Conservation (phyloP, 2,113 vertebrate species). For the Eurypyga helias region DNA sequence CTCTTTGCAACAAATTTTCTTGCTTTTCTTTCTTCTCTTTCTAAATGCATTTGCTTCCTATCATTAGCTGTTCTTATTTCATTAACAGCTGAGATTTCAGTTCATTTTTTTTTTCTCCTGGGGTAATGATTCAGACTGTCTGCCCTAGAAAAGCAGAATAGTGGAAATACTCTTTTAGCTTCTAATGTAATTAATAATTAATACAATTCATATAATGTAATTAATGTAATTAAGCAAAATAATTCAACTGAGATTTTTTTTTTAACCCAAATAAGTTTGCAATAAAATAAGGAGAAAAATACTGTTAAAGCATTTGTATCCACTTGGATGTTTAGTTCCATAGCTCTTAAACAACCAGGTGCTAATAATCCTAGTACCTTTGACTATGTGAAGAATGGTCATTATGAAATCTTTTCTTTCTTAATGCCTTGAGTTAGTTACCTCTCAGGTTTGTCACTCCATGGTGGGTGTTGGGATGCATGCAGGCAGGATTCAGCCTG, state of each 20-base stretch:
- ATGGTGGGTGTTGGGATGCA: too few relatives aligned
- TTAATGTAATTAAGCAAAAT: not conserved
- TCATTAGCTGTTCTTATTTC: not conserved
- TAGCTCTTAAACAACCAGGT: not conserved
- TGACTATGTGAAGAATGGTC: not conserved
- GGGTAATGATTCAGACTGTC: not conserved
- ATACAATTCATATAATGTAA: not conserved
- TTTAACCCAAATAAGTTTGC: not conserved
- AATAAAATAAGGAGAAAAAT: not conserved
- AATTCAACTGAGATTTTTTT: not conserved
- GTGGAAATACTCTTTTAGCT: not conserved
- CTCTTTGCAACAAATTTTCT: not conserved
- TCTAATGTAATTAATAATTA: not conserved
- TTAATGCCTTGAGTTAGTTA: not conserved
- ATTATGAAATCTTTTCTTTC: not conserved
- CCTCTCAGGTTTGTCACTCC: not conserved
- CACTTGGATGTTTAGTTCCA: not conserved
- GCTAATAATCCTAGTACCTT: not conserved
- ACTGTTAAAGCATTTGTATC: not conserved
- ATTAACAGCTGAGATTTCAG: not conserved
- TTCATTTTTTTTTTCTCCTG: not conserved
- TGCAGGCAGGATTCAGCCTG: not conserved
- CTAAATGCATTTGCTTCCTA: not conserved
- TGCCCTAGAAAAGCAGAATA: not conserved
- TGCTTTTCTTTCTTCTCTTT: not conserved